Evolutionary conservation across 2,113 vertebrate genomes (phyloP).

Genomic region (Spea bombifrons): DNA sequence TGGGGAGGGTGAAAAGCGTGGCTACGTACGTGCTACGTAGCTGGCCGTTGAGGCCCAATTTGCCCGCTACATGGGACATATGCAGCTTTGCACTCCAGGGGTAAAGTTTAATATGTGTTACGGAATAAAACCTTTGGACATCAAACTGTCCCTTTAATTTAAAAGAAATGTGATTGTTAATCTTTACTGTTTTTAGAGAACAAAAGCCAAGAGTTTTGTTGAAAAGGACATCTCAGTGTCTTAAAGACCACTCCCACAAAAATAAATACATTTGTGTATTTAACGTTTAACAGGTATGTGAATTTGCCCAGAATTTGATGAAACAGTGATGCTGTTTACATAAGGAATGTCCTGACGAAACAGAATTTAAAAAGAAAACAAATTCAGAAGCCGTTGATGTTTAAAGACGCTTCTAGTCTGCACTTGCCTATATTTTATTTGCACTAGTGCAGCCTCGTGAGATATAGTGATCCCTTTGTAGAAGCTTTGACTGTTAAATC

Average conservation of each 20-base stretch:
- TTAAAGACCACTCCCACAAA: not conserved
- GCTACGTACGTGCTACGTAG: no score
- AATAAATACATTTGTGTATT: conserved; percentile 4
- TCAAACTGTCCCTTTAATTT: not conserved
- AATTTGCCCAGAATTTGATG: conserved; percentile 16
- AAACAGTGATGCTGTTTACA: conserved; percentile 25
- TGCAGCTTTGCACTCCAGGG: no score
- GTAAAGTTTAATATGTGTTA: no score
- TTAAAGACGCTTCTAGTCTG: conserved; percentile 26
- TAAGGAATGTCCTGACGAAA: conserved; percentile 25
- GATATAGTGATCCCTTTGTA: conserved; percentile 36
- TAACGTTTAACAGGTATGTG: conserved; percentile 10
- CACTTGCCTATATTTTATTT: conserved; percentile 36
- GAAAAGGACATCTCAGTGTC: not conserved
- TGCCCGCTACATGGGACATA: no score
- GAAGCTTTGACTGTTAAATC: conserved; percentile 13
- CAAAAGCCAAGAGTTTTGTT: not conserved
- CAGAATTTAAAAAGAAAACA: conserved; percentile 11
- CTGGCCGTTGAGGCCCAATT: no score
- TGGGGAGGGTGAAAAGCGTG: no score
- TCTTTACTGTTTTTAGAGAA: not conserved
- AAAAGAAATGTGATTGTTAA: not conserved
- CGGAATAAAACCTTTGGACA: no score
- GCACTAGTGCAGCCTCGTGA: conserved; percentile 11
- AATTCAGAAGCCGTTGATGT: conserved; percentile 35